Base-by-base conservation (phyloP, 2,113 vertebrate genomes). In the Dissostichus mawsoni region DNA sequence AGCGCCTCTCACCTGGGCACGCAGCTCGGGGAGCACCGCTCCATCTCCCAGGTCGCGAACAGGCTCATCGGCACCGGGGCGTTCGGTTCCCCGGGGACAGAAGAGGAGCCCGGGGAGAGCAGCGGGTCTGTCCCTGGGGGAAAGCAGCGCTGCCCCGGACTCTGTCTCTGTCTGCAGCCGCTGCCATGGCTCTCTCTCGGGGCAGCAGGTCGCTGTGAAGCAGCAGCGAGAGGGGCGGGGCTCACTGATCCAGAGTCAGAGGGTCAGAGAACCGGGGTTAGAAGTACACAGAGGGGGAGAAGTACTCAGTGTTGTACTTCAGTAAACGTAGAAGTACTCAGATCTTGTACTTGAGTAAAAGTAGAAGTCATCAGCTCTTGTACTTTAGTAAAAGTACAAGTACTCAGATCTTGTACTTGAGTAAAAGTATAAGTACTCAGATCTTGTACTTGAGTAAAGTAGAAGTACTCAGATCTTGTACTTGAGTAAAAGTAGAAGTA, bases 61-160 rank as follows among this genome's bases (percentile, higher is more conserved):
- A 95, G 86, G 84, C 94, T 95, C 94, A 93, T 95, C 14, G 94
- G 94, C 18, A 94, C 91, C n/a, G 92, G 84, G 52, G 86, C 79
- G 23, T 69, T 75, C 2, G 80, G 23, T 8, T 80, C 69, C 36
- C 6, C 36, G 36, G 36, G 36, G 41, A 69, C 51, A 23, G 36
- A 57, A n/a, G 74, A 16, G 64, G 84, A 56, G 11, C 81, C 88
- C 6, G 6, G 13, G 3, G 13, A 5, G 1, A 25, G 29, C 1
- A 76, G 78, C 50, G 88, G 73, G 71, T 87, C 36, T 41, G 36
- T 8, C 36, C 36, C 23, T 23, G 33, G 29, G 7, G 74, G 65
- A 92, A 66, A 62, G 79, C 80, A 64, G 81, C 80, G 67, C 82
- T 65, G 29, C 88, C 84, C 52, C 92, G 90, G 68, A 82, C 74